Conservation (phyloP, 2,888 invertebrate genomes). For the Eilema caniola region DNA sequence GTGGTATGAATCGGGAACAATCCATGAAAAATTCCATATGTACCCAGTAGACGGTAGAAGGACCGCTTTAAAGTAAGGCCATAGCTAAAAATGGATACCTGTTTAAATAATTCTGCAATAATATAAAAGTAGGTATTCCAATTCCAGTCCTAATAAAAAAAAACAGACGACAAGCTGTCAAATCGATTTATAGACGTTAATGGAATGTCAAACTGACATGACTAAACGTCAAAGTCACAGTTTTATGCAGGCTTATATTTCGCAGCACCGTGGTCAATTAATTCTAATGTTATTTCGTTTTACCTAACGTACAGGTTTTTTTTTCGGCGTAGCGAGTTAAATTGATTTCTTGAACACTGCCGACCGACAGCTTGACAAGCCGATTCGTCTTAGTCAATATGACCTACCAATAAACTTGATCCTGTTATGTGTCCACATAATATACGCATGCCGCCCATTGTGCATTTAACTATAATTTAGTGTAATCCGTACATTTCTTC, state of each 20-base stretch:
- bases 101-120: not conserved
- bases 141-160: not conserved
- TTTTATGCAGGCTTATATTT: conserved; percentile 15
- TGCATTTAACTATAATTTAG: too few species aligned
- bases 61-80: too few species aligned
- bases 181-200: conserved; percentile 16
- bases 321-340: not conserved
- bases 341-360: not conserved
- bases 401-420: conserved; percentile 39
- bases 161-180: conserved; percentile 8
- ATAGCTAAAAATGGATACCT: not conserved
- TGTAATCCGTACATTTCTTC: too few species aligned
- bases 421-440: conserved; percentile 22
- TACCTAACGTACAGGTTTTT: conserved; percentile 14
- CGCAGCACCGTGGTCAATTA: conserved; percentile 14
- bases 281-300: conserved; percentile 20
- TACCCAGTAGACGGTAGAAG: too few species aligned
- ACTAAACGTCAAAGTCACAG: not conserved
- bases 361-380: conserved; percentile 43
- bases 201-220: conserved; percentile 33
- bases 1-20: too few species aligned
- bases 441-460: too few species aligned
- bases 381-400: conserved; percentile 46
- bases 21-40: too few species aligned
- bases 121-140: not conserved